Conservation (phyloP, 2,797 vertebrate genomes). For the Florisuga fusca region DNA sequence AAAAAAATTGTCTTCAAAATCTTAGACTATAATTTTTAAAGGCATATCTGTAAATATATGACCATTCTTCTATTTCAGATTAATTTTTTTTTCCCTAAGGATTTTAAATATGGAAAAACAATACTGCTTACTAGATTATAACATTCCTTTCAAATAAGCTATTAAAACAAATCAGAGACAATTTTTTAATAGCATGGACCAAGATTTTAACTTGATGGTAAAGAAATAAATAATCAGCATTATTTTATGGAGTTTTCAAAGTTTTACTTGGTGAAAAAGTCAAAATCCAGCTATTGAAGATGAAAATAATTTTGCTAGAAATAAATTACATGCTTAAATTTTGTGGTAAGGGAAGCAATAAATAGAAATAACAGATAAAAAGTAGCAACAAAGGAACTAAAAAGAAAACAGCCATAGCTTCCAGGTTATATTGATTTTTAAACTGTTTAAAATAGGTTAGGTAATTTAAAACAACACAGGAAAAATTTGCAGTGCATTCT, state of each 20-base stretch:
- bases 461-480: background rate
- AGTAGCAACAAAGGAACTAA: background rate
- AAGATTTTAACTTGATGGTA: background rate
- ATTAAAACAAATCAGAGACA: background rate
- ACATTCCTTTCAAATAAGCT: background rate
- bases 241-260: background rate
- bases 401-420: background rate
- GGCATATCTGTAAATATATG: background rate
- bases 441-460: background rate
- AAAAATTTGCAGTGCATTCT: background rate
- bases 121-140: background rate
- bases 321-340: background rate
- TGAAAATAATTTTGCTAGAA: background rate
- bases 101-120: background rate
- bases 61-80: background rate
- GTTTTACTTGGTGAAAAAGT: background rate
- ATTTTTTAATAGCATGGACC: background rate
- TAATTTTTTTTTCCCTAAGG: background rate
- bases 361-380: background rate
- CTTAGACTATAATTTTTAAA: background rate
- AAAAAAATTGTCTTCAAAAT: background rate
- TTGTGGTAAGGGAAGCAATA: background rate
- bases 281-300: background rate
- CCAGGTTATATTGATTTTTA: background rate
- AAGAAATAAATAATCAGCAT: background rate